Conservation (phyloP, 92 coral and sea anemone genomes). For the Zoanthus sociatus region DNA sequence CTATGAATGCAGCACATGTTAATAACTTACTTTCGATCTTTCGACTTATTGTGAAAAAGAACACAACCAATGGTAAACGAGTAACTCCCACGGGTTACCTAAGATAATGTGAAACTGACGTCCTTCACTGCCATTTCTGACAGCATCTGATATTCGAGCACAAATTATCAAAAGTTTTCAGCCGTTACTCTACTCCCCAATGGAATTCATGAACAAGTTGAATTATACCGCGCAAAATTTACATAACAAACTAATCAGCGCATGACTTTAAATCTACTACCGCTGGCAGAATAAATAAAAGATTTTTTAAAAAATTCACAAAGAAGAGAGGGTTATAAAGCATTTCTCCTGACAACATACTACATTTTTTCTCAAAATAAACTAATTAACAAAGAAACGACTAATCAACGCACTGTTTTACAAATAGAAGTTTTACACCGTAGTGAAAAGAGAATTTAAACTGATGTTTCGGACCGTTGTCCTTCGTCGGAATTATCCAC, state of each 20-base stretch:
- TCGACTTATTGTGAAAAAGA: conserved; percentile 5
- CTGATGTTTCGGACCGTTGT: too few species aligned
- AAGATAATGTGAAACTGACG: neutral
- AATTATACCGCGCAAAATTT: conserved; percentile 48
- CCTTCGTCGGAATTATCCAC: too few species aligned
- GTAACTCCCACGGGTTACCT: neutral
- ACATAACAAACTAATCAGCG: conserved; percentile 12
- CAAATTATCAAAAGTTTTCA: conserved; percentile 24
- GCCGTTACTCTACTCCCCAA: conserved; percentile 50
- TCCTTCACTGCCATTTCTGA: conserved; percentile 5
- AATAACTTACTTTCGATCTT: conserved; percentile 39
- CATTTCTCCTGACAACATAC: too few species aligned
- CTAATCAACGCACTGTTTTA: too few species aligned
- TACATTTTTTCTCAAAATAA: too few species aligned
- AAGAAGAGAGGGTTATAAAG: too few species aligned
- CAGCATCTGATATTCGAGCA: conserved; percentile 5
- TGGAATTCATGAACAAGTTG: conserved; percentile 49
- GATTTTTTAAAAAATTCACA: too few species aligned
- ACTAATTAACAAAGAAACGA: too few species aligned
- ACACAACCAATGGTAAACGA: neutral
- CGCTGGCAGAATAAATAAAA: conserved; percentile 25
- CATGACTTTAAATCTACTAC: conserved; percentile 20
- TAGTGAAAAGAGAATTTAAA: too few species aligned
- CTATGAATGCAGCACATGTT: neutral
- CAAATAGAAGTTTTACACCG: too few species aligned